Base-by-base conservation (phyloP, 1,140 invertebrate species). In the Nasonia giraulti region DNA sequence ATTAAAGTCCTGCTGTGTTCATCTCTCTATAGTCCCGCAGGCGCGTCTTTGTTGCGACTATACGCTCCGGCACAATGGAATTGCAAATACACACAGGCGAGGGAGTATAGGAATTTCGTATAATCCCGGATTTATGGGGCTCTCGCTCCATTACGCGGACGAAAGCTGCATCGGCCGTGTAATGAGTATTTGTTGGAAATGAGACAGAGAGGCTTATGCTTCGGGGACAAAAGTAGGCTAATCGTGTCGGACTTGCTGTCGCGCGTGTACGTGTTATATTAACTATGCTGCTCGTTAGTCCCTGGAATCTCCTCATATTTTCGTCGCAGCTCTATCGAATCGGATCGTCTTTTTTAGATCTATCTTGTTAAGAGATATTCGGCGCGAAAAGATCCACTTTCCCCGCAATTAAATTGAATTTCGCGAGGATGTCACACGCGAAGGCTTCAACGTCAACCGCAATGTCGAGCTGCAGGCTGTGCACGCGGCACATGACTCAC, bases 1-100 rank as follows among this genome's bases (percentile, higher is more conserved):
- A 84, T 84, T 84, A 79, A 80, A 84, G 47, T 84, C 68, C 68
- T 20, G 55, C 83, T 80, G 5, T 23, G 7, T 2, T 10, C 31
- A 17, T 62, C 6, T 74, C 73, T 68, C n/a, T 69, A 62, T 69
- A 62, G 62, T 83, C 62, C n/a, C 12, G 1, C 11, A 5, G 50
- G 23, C 20, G 31, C 40, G 47, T 77, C 82, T 76, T 82, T 82
- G 80, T 62, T 75, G 31, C 44, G 12, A 11, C 6, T 20, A 17
- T 37, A 17, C 31, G 37, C 33, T 3, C n/a, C 33, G 5, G 23
- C n/a, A 78, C 75, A 71, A 47, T 79, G 23, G 55, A 78, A 71
- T 71, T 71, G 40, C 82, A 71, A 31, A 78, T 78, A 50, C 40
- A 47, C 20, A 20, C 27, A 37, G 33, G 37, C 23, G 20, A 55